phyloP scores from a whole-genome alignment of 2,888 invertebrate genomes.

The Trachelus troglodyta region DNA sequence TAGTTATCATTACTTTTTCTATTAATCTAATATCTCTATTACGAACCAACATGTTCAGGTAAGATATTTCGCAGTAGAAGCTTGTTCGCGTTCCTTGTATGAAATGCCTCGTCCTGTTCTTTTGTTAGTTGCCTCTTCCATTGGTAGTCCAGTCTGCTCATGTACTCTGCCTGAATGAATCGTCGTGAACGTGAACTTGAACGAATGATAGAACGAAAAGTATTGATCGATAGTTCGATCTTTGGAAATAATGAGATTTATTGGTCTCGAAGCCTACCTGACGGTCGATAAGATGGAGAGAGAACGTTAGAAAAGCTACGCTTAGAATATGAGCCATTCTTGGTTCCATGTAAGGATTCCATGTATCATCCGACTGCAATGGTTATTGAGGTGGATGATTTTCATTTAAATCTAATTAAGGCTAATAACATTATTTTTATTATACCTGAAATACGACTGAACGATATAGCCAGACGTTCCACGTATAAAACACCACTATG shows the following conservation, averaged over 20 bases:
- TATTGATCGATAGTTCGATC: conserved; percentile 23
- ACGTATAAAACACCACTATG: conserved; percentile 76
- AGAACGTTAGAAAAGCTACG: conserved; percentile 78
- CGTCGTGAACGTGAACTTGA: conserved; percentile 31
- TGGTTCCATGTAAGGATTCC: conserved; percentile 77
- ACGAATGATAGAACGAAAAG: conserved; percentile 23
- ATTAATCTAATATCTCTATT: background rate
- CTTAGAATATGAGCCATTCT: conserved; percentile 80
- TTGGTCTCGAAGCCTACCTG: conserved; percentile 68
- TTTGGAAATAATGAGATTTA: conserved; percentile 14
- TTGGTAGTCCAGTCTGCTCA: conserved; percentile 85
- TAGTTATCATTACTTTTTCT: background rate
- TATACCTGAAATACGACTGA: conserved; percentile 69
- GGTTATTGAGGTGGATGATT: conserved; percentile 27
- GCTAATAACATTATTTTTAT: conserved; percentile 12
- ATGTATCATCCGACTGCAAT: conserved; percentile 74
- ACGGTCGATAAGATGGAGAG: conserved; percentile 86
- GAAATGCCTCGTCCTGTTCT: conserved; percentile 87
- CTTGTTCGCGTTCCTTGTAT: conserved; percentile 88
- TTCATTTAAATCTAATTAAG: background rate
- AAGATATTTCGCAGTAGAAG: conserved; percentile 92
- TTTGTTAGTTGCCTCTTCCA: conserved; percentile 82
- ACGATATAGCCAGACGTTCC: conserved; percentile 75
- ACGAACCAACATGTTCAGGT: conserved; percentile 88
- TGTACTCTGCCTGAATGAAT: conserved; percentile 77